Percentiles rank a stretch among this genome's conserved stretches.
Conservation (phyloP, 2,113 vertebrate genomes). For the Phylloscopus trochilus region DNA sequence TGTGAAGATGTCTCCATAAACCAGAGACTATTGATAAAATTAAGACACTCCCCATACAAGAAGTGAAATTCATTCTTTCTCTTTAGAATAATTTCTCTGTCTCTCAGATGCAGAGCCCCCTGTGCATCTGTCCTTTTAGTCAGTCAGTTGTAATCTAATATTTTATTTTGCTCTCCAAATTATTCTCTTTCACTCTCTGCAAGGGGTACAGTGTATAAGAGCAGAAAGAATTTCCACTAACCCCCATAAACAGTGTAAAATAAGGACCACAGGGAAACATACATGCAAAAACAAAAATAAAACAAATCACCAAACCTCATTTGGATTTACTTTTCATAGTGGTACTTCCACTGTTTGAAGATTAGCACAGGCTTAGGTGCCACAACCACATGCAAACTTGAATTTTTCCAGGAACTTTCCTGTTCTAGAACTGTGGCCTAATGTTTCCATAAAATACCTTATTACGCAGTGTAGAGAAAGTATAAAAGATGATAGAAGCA, state of each 20-base stretch:
- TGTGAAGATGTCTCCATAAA: neutral
- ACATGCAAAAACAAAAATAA: neutral
- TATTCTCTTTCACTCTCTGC: neutral
- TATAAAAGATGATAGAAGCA: neutral
- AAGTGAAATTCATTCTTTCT: neutral
- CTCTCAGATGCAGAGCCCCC: neutral
- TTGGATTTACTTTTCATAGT: neutral
- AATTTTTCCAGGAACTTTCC: neutral
- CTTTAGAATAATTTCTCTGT: neutral
- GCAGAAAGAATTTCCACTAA: neutral
- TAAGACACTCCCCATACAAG: neutral
- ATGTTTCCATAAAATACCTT: neutral
- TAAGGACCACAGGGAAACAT: neutral
- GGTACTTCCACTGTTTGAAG: neutral
- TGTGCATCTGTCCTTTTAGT: neutral
- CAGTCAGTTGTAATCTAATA: neutral
- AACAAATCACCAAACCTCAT: neutral
- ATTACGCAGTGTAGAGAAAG: neutral
- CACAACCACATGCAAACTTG: neutral
- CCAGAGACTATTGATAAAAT: neutral
- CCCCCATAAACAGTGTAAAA: neutral
- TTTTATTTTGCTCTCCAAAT: neutral
- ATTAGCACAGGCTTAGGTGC: neutral
- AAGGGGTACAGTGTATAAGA: neutral
- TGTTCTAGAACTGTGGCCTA: neutral